phyloP scores from a whole-genome alignment of 2,113 vertebrate species.

The Sula dactylatra region DNA sequence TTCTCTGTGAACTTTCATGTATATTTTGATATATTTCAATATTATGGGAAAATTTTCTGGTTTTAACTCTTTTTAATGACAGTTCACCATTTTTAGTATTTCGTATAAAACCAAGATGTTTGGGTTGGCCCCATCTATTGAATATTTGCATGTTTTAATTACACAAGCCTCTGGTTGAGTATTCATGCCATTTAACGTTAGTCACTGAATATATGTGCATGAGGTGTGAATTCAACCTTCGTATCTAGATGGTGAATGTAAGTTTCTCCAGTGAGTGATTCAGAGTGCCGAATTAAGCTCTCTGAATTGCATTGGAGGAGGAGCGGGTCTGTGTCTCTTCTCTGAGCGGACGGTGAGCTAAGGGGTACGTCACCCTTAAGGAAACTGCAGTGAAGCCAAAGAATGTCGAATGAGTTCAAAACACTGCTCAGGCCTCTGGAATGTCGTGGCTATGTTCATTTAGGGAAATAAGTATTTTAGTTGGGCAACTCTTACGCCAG shows the following conservation, averaged over 20 bases:
- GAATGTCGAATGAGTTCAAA: neutral
- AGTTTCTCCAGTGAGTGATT: neutral
- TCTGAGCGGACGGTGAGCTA: no score
- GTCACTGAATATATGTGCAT: neutral
- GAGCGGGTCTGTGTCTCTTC: neutral
- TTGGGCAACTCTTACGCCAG: accelerated
- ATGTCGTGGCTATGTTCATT: accelerated
- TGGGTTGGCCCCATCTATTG: neutral
- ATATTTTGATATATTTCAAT: neutral
- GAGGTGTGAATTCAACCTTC: neutral
- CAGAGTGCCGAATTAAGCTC: neutral
- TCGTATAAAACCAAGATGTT: neutral
- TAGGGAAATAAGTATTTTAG: neutral
- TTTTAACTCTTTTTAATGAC: neutral
- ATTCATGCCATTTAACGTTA: accelerated
- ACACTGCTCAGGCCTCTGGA: neutral
- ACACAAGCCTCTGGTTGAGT: neutral
- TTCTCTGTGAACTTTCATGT: neutral
- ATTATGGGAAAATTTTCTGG: neutral
- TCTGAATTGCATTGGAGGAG: neutral
- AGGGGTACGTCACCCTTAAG: neutral
- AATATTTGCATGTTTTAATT: neutral
- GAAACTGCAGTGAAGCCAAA: neutral
- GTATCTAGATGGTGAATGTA: accelerated
- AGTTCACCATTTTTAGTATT: neutral